Base-by-base conservation (phyloP, 2,888 invertebrate genomes). In the Meloe dianella region DNA sequence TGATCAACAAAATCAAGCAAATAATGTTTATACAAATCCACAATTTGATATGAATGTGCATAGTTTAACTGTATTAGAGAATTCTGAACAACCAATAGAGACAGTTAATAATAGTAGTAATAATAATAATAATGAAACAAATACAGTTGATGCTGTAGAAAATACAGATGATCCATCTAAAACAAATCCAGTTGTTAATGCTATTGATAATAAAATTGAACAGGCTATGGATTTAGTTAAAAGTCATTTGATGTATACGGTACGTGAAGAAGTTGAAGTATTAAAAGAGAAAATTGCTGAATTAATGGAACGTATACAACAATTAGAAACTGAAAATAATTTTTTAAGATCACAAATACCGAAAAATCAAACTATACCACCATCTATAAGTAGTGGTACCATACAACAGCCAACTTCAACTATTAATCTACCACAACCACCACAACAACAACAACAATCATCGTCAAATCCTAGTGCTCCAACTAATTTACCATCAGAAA, bases 141-240 rank as follows among this genome's bases (percentile, higher is more conserved):
- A 76, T 38, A 61, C 63, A 9, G 71, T 68, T 27, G 69, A 75
- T 8, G 74, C 67, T n/a, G 70, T 69, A 63, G 78, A 80, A 22
- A 78, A 74, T 66, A 61, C 77, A 6, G 80, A 81, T 38, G 81
- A 81, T 68, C 78, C 78, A 4, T 75, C 78, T 8, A 81, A 81
- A 70, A 81, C 80, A 8, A 83, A 83, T 72, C 83, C 83, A 1
- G 82, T 83, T 68, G 87, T 88, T 61, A 88, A 88, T 76, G 92
- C 92, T 60, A 92, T 92, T 76, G 92, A 92, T 84, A 92, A 92
- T 84, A 92, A 92, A 84, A 92, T 92, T 76, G 92, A 92, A 80
- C 91, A 92, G 83, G 91, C 92, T 56, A 92, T 92, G 92, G 89
- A 92, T 83, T 84, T 92, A 80, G 92, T 92, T 51, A 92, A 92